Percentiles rank a stretch among this genome's conserved stretches.
Conservation (phyloP, 1,140 invertebrate genomes). For the Achatina immaculata region DNA sequence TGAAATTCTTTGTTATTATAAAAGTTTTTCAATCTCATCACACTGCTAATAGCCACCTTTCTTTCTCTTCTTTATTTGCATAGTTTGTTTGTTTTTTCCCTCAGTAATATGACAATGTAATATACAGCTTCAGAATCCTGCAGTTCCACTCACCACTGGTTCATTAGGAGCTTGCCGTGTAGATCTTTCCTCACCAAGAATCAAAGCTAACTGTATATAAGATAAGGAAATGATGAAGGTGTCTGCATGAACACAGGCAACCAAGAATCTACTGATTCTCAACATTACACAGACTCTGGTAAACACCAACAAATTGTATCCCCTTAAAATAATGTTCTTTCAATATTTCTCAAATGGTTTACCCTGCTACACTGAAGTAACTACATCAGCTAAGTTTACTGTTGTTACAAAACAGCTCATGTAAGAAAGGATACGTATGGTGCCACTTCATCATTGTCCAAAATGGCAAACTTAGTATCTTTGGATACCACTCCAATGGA, state of each 20-base stretch:
- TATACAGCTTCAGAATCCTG: too few relatives aligned
- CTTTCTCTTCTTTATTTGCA: too few relatives aligned
- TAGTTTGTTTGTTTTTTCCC: too few relatives aligned
- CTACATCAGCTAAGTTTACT: too few relatives aligned
- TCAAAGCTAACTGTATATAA: slow-evolving; percentile 57
- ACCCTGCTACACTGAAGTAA: too few relatives aligned
- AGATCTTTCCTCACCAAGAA: slow-evolving; percentile 70
- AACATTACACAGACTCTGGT: too few relatives aligned
- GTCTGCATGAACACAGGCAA: not conserved
- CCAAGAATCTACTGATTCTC: not conserved
- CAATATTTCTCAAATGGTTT: not conserved
- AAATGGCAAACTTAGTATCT: slow-evolving; percentile 82
- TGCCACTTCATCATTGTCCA: slow-evolving; percentile 82
- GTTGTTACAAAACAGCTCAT: not conserved
- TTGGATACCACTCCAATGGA: slow-evolving; percentile 92
- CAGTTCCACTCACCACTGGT: slow-evolving; percentile 19
- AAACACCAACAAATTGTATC: not conserved
- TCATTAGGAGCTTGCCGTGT: slow-evolving; percentile 44
- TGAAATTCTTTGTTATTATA: too few relatives aligned
- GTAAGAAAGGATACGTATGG: slow-evolving; percentile 73
- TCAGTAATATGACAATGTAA: too few relatives aligned
- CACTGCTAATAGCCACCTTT: too few relatives aligned
- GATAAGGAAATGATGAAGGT: slow-evolving; percentile 39
- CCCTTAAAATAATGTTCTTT: not conserved
- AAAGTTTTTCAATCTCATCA: too few relatives aligned